These are phyloP conservation scores for Pecten maximus DNA, from an alignment of 2,888 invertebrate genomes.

Conservation along the genomic window DNA sequence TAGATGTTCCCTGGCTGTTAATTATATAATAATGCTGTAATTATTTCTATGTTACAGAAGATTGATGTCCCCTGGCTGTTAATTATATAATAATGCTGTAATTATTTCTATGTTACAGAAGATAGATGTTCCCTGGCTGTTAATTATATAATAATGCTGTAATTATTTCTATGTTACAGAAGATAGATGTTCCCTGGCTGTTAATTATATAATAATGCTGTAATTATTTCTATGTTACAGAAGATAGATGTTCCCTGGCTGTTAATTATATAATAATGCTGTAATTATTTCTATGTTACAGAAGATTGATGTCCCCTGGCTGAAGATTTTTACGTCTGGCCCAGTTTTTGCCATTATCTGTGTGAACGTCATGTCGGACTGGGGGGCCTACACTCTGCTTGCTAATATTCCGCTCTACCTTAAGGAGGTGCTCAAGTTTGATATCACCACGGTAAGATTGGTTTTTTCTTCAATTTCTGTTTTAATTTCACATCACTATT, in stretches of 20 bases:
- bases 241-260: slow-evolving; percentile 83
- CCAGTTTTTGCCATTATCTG: slow-evolving; percentile 83
- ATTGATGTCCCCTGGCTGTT: no score
- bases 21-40: no score
- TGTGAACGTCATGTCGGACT: slow-evolving; percentile 83
- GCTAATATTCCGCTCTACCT: slow-evolving; percentile 83
- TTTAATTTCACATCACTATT: no score
- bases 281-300: slow-evolving; percentile 58
- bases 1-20: no score
- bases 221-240: slow-evolving; percentile 62
- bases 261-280: not conserved
- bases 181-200: slow-evolving; percentile 83
- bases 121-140: slow-evolving; percentile 83
- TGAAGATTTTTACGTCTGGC: slow-evolving; percentile 82
- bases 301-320: slow-evolving; percentile 83
- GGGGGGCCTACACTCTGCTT: slow-evolving; percentile 84
- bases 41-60: no score
- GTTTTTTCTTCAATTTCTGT: not conserved
- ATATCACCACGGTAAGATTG: slow-evolving; percentile 78
- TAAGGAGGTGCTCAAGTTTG: slow-evolving; percentile 80
- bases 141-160: not conserved
- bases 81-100: not conserved
- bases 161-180: slow-evolving; percentile 65
- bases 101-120: slow-evolving; percentile 67
- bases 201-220: not conserved